Percentiles rank a stretch among this genome's conserved stretches.
Conservation (phyloP, 2,888 invertebrate species). For the Agriotes lineatus region DNA sequence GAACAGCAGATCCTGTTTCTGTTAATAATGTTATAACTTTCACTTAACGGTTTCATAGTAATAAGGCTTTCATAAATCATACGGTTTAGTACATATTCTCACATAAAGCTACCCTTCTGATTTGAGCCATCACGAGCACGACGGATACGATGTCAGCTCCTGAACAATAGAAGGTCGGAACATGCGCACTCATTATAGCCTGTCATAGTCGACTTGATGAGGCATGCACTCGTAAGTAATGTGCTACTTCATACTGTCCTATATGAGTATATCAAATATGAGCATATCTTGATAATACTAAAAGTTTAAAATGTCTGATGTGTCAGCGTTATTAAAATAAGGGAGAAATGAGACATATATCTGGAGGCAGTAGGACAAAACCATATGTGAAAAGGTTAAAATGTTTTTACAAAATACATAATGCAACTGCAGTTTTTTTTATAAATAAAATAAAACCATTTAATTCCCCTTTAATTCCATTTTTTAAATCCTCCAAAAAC, state of each 20-base stretch:
- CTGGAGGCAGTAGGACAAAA: too few relatives aligned
- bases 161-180: constrained; percentile 52
- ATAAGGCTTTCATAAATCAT: constrained; percentile 53
- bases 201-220: constrained; percentile 52
- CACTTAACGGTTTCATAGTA: constrained; percentile 32
- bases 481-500: too few relatives aligned
- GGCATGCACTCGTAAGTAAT: constrained; percentile 50
- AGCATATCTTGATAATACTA: too few relatives aligned
- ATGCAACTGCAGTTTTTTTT: too few relatives aligned
- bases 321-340: too few relatives aligned
- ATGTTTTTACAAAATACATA: too few relatives aligned
- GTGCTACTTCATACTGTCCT: constrained; percentile 37
- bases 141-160: constrained; percentile 50
- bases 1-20: constrained; percentile 44
- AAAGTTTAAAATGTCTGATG: too few relatives aligned
- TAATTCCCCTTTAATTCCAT: too few relatives aligned
- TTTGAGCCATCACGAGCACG: constrained; percentile 52
- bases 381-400: too few relatives aligned
- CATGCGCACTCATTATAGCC: constrained; percentile 52
- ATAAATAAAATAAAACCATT: too few relatives aligned
- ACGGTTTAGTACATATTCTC: constrained; percentile 52
- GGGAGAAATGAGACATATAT: too few relatives aligned
- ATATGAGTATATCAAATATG: neutral
- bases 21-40: constrained; percentile 45
- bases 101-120: constrained; percentile 52